Evolutionary conservation across 2,113 vertebrate genomes (phyloP).

Genomic region (Seriola aureovittata): DNA sequence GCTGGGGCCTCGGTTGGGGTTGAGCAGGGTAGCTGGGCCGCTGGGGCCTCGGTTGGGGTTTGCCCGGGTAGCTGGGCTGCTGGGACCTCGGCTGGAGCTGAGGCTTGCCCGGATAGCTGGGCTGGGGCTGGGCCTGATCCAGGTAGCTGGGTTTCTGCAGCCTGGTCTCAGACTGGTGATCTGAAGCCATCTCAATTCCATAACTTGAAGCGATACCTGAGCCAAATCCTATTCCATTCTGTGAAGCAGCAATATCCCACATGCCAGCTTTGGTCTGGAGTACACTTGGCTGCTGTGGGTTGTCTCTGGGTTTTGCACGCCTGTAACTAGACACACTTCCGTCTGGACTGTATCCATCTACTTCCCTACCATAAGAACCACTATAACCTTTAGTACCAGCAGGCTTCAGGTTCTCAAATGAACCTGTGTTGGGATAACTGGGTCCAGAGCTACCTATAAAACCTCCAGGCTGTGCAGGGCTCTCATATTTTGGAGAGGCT

Average conservation of each 20-base stretch:
- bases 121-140: too few species aligned
- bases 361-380: not conserved
- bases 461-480: not conserved
- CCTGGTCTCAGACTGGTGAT: too few species aligned
- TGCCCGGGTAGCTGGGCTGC: too few species aligned
- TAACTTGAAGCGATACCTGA: conserved; percentile 10
- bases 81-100: too few species aligned
- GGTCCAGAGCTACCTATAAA: not conserved
- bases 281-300: not conserved
- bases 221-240: not conserved
- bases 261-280: not conserved
- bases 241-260: not conserved
- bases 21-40: too few species aligned
- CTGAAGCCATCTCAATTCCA: not conserved
- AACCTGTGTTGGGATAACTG: not conserved
- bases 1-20: too few species aligned
- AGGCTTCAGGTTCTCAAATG: not conserved
- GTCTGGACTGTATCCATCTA: conserved; percentile 22
- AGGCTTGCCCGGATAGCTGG: too few species aligned
- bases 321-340: conserved; percentile 29
- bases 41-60: too few species aligned
- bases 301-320: not conserved
- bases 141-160: too few species aligned
- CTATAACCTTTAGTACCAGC: not conserved
- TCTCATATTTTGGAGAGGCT: accelerated